Evolutionary conservation across 2,113 vertebrate species (phyloP).

Genomic region (Microtus oregoni): DNA sequence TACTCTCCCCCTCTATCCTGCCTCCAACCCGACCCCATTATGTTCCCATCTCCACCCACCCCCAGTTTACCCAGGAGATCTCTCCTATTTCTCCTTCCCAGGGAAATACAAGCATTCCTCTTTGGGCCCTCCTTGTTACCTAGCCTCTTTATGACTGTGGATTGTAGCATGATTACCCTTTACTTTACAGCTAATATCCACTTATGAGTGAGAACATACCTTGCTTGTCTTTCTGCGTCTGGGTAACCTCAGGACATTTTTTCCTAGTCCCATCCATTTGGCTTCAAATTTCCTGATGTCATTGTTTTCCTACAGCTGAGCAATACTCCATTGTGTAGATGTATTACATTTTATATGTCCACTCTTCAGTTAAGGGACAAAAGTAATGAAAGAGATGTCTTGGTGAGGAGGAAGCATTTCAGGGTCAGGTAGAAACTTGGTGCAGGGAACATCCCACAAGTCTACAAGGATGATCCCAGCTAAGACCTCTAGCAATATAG

Average conservation of each 20-base stretch:
- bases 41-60: neutral
- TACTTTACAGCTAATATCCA: neutral
- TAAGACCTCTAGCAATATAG: neutral
- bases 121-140: neutral
- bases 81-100: neutral
- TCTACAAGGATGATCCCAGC: neutral
- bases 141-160: neutral
- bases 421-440: neutral
- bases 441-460: neutral
- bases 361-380: neutral
- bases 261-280: neutral
- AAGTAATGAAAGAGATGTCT: neutral
- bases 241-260: neutral
- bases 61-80: neutral
- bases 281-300: neutral
- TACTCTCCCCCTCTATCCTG: neutral
- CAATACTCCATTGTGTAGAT: neutral
- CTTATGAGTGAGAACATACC: neutral
- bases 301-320: neutral
- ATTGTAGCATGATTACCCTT: neutral
- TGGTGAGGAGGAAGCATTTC: neutral
- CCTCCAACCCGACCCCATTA: neutral
- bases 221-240: neutral
- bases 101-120: neutral
- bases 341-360: neutral